These are phyloP conservation scores for Indri indri DNA, from an alignment of 2,113 vertebrate species.

Conservation along the genomic window DNA sequence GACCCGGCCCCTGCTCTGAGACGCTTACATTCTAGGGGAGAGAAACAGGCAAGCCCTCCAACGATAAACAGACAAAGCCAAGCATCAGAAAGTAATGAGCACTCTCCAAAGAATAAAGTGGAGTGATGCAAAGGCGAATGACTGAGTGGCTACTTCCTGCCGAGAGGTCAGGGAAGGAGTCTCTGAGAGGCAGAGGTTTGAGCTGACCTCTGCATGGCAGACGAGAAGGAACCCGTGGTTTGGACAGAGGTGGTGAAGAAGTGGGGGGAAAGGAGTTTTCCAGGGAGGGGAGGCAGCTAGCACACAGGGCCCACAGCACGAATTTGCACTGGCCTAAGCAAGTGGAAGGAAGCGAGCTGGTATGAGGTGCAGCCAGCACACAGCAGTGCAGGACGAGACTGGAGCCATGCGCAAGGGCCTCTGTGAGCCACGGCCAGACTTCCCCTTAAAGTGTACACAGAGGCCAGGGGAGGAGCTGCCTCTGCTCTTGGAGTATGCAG, in stretches of 20 bases:
- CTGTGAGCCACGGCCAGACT: not conserved
- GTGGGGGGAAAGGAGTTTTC: accelerated
- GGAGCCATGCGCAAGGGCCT: too few species aligned
- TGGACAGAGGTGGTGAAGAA: not conserved
- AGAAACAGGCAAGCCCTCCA: not conserved
- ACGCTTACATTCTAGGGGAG: not conserved
- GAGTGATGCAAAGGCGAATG: not conserved
- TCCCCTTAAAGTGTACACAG: not conserved
- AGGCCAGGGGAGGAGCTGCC: not conserved
- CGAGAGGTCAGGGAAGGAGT: not conserved
- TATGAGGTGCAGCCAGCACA: not conserved
- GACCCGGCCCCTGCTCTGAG: not conserved
- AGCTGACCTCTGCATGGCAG: not conserved
- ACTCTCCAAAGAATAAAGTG: not conserved
- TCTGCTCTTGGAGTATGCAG: not conserved
- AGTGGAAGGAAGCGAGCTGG: too few species aligned
- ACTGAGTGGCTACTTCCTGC: not conserved
- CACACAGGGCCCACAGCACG: not conserved
- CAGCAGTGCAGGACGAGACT: not conserved
- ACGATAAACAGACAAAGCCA: not conserved
- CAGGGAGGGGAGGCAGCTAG: not conserved
- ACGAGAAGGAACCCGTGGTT: not conserved
- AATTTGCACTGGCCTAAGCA: not conserved
- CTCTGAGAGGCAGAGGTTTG: not conserved
- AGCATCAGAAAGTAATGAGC: not conserved